Evolutionary conservation across 64 coral and sea anemone species (phyloP), one percentile per base, ranked within the genome.

Genomic region (Stichodactyla helianthus): DNA sequence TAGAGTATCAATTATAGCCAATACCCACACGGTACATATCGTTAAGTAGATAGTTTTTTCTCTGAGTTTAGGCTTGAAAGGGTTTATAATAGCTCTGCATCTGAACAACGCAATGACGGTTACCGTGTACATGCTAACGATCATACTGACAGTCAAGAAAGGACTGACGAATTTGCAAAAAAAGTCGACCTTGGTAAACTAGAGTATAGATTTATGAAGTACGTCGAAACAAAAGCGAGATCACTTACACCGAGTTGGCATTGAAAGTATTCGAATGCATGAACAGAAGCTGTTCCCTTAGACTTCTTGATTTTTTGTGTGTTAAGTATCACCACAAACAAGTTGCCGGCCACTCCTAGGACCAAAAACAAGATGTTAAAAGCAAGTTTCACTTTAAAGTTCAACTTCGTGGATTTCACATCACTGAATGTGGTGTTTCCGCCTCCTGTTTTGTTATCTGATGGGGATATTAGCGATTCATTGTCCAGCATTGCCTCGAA

Each of bases 51-150:
- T 51, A 2, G 5, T n/a, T 59, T 60, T 84, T 26, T 12, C 0
- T 16, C 10, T 18, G 1, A 31, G 59, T 25, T 84, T 84, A 31
- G 23, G 7, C 7, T 84, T 55, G 27, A 84, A 60, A 3, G 83
- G 83, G 52, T 84, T 84, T 51, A 60, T 13, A 13, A 60, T 84
- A 1, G 55, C 52, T 84, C 53, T 55, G 55, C 52, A 84, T 84
- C 83, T 84, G 55, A 84, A 84, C 10, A 63, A 16, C 1, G 83
- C 52, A 5, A 84, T 84, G 5, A 55, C 55, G 1, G 55, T 15
- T 14, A 84, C 54, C 22, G 83, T 84, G n/a, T 60, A 25, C 83
- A 84, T 84, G 61, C 83, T 84, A 0, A 84, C 83, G 5, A 54
- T 63, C 52, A 63, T 5, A 5, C 6, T 26, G 13, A 84, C 25